A percentile compares a stretch with the other conserved stretches of the same genome.
phyloP scores from a whole-genome alignment of 1,140 invertebrate species.

The Caenorhabditis remanei region DNA sequence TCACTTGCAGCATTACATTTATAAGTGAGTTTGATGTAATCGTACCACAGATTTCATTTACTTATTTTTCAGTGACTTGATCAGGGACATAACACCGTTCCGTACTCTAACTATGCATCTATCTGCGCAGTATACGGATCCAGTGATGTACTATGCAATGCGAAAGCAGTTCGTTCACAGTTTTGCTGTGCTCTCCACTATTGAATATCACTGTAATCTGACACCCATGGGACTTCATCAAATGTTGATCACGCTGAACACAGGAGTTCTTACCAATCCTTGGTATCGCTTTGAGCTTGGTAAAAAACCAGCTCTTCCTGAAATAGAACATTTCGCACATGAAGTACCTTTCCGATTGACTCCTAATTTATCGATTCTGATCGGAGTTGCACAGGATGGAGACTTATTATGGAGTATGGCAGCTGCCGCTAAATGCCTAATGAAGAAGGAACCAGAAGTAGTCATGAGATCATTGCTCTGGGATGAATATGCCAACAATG shows the following conservation, averaged over 20 bases:
- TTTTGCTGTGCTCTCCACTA: constrained; percentile 37
- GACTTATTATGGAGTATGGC: constrained; percentile 48
- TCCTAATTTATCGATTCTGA: constrained; percentile 22
- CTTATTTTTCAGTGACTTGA: constrained; percentile 12
- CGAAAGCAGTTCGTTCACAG: constrained; percentile 41
- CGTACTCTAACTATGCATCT: not conserved
- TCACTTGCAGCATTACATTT: constrained; percentile 8
- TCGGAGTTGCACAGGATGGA: constrained; percentile 43
- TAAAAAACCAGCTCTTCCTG: not conserved
- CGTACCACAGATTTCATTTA: not conserved
- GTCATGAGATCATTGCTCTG: constrained; percentile 40
- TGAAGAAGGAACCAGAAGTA: constrained; percentile 15
- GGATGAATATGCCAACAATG: constrained; percentile 44
- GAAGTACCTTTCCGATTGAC: constrained; percentile 54
- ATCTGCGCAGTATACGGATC: not conserved
- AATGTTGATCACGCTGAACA: constrained; percentile 4
- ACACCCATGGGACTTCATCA: constrained; percentile 13
- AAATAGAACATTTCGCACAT: constrained; percentile 24
- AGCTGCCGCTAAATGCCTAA: constrained; percentile 22
- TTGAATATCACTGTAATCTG: constrained; percentile 48
- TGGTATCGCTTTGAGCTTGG: constrained; percentile 41
- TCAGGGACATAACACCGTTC: not conserved
- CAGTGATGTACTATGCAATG: constrained; percentile 47
- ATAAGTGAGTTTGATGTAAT: not conserved
- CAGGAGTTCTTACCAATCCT: constrained; percentile 19